Evolutionary conservation across 2,113 vertebrate species (phyloP).

Genomic region (Antechinus flavipes): DNA sequence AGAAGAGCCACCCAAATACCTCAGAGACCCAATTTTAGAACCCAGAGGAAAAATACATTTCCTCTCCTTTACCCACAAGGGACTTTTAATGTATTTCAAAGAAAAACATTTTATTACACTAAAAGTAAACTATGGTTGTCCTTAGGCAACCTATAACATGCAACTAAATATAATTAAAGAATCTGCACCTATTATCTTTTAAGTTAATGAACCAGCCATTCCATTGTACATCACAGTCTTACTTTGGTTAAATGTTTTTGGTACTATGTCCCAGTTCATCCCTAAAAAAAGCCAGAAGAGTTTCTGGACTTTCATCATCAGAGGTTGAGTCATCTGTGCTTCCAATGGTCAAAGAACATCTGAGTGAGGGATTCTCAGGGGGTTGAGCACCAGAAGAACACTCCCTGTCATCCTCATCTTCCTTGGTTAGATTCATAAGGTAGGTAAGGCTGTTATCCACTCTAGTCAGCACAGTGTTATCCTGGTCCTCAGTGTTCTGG

Average conservation of each 20-base stretch:
- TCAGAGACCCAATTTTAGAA: conserved; percentile 8
- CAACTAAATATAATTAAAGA: conserved; percentile 29
- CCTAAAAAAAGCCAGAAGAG: neutral
- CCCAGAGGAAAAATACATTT: neutral
- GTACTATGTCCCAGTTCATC: conserved; percentile 13
- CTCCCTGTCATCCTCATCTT: conserved; percentile 33
- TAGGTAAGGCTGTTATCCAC: conserved; percentile 68
- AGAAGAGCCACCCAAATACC: conserved; percentile 20
- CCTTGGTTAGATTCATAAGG: conserved; percentile 58
- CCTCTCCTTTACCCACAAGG: neutral
- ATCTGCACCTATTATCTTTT: conserved; percentile 18
- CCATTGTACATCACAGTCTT: conserved; percentile 36
- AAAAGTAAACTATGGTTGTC: conserved; percentile 49
- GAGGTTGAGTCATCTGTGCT: conserved; percentile 28
- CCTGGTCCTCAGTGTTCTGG: conserved; percentile 81
- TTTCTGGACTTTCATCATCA: conserved; percentile 68
- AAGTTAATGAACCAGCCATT: conserved; percentile 25
- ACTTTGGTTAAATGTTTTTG: conserved; percentile 61
- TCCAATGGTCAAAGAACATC: conserved; percentile 57
- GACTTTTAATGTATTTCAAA: neutral
- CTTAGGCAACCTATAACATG: conserved; percentile 41
- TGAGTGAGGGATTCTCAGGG: conserved; percentile 74
- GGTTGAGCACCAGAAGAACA: conserved; percentile 23
- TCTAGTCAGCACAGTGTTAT: conserved; percentile 76
- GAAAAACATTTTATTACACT: conserved; percentile 29